Percentiles rank a stretch among this genome's conserved stretches.
These are phyloP conservation scores for Nestor notabilis DNA, from an alignment of 2,113 vertebrate species.

Conservation along the genomic window DNA sequence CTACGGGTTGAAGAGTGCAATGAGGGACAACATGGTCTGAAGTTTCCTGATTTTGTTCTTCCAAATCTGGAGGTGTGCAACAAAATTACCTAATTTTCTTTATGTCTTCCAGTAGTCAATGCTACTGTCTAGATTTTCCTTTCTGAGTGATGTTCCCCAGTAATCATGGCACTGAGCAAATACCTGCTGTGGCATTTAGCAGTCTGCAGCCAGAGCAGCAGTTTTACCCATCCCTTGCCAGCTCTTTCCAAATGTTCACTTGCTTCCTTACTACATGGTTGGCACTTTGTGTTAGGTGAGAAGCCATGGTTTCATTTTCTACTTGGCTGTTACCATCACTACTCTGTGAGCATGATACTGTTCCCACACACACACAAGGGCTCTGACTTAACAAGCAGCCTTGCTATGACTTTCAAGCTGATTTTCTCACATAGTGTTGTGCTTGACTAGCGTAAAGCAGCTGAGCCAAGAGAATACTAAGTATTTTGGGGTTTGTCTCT, in stretches of 20 bases:
- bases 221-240: background rate
- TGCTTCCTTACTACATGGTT: background rate
- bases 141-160: background rate
- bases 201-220: background rate
- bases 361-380: background rate
- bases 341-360: background rate
- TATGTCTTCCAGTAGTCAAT: background rate
- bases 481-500: background rate
- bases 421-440: background rate
- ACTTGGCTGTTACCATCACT: background rate
- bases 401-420: background rate
- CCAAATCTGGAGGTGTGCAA: background rate
- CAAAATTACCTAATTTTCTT: background rate
- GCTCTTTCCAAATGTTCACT: background rate
- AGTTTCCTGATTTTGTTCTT: background rate
- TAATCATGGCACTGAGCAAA: background rate
- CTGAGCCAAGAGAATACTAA: background rate
- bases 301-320: background rate
- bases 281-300: background rate
- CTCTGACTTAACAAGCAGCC: background rate
- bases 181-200: background rate
- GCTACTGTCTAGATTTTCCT: background rate
- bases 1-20: background rate
- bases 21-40: background rate
- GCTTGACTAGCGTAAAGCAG: background rate